Base-by-base conservation (phyloP, 2,797 vertebrate genomes). In the Lemur catta region DNA sequence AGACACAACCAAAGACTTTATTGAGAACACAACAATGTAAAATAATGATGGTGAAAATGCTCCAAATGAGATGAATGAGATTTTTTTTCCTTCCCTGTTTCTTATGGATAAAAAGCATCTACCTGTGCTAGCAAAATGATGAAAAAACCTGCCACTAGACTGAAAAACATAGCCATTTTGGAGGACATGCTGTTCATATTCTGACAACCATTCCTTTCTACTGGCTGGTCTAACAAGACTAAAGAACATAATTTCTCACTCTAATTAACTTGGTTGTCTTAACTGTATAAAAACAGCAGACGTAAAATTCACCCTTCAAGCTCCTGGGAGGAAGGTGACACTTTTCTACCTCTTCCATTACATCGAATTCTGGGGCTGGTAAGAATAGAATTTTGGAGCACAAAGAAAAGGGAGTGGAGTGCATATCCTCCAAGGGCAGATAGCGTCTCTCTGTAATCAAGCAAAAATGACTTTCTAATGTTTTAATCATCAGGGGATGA, bases 1-100 rank as follows among this genome's bases (percentile, higher is more conserved):
- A 97, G 86, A 78, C 18, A 33, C 7, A 38, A 57, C 89, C 38
- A 46, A 63, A 93, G 69, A 46, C 82, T 95, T 92, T 35, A 90
- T 12, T 55, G 93, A 93, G 85, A 95, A 63, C n/a, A 78, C 35
- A 72, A 92, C 50, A 74, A 43, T 71, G 2, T 41, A 88, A 97
- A 78, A 67, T 65, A 75, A 84, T 3, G n/a, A 91, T 0, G 33
- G 52, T 18, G 2, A 46, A 82, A 88, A 89, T 63, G 7, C 46
- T 87, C 10, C 50, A 61, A 30, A 79, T 15, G 67, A 74, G 69
- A 95, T 24, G 50, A 63, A 57, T 30, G 84, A 33, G 67, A 41
- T 59, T 63, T 26, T 48, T 75, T 57, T 24, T 41, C 12, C 65
- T 86, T 96, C 30, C 35, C 57, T 79, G 28, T 41, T 93, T 93